Evolutionary conservation across 2,888 invertebrate species (phyloP), one percentile per base, ranked within the genome.

Genomic region (Thysanoteuthis rhombus): DNA sequence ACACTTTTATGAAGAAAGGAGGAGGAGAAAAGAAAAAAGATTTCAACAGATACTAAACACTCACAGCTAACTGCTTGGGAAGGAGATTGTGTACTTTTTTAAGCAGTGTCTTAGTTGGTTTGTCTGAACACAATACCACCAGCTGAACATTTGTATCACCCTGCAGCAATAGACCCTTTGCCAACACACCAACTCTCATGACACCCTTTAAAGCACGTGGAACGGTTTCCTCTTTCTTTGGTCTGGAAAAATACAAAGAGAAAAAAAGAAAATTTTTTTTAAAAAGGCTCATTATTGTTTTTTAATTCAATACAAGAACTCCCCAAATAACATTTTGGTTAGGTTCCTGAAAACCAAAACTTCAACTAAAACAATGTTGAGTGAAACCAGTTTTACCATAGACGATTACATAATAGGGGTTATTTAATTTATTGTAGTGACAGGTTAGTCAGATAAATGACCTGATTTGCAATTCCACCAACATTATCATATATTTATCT

Each of bases 41-140:
- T 52, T 52, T 52, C 25, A 45, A 45, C 6, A 28, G 8, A 25
- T 1, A 58, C 28, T 32, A 28, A 58, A 58, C 32, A 92, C 92
- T 93, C 89, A 93, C 93, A 47, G 93, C 89, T 94, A 99, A 97
- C 96, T 99, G 98, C 93, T 97, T 97, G 0, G 98, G 99, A 96
- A 99, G 97, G 96, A 98, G 98, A 94, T 98, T 98, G 42, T 98
- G 98, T 39, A 99, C 98, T 95, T 98, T 98, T 97, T 98, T 98
- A 94, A 99, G 97, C 95, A 99, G 97, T 93, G 98, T 98, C 93
- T 97, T 94, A 1, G 99, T 99, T 94, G 99, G 99, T 95, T 99
- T 98, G 97, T 99, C 98, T 94, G 98, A 98, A 97, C 99, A 99
- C 93, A 99, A 97, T 94, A 99, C 98, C 58, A 99, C 99, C 94